Conservation (phyloP, 2,797 vertebrate species). For the Capromys pilorides region DNA sequence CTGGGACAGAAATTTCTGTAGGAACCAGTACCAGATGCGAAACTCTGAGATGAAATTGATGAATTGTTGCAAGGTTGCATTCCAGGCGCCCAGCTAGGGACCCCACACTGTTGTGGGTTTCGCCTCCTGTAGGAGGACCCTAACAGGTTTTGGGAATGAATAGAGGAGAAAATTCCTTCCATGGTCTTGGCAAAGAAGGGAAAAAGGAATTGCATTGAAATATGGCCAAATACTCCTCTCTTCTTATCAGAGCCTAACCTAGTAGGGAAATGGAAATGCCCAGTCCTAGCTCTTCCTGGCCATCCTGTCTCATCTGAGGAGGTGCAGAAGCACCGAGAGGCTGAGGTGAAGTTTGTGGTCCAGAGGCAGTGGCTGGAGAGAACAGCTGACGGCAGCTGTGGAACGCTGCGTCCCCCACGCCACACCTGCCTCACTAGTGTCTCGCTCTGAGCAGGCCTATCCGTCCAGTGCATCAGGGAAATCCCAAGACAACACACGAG, state of each 20-base stretch:
- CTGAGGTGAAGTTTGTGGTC: neutral
- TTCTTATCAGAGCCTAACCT: neutral
- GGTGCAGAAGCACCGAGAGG: neutral
- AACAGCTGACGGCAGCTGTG: neutral
- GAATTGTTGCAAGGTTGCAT: neutral
- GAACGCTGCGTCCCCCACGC: neutral
- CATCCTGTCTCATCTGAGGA: neutral
- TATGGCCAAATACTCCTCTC: neutral
- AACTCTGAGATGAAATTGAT: neutral
- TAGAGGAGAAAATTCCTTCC: neutral
- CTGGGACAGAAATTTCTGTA: neutral
- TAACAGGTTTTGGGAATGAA: neutral
- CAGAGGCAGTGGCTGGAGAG: neutral
- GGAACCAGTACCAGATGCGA: neutral
- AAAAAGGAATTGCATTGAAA: no score
- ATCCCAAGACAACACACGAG: neutral
- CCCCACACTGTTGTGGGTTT: neutral
- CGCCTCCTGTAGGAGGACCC: neutral
- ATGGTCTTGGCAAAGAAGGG: neutral
- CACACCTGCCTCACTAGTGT: no score
- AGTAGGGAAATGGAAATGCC: neutral
- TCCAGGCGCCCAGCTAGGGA: neutral
- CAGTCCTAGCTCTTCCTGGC: neutral
- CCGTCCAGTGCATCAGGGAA: neutral
- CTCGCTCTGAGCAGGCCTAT: neutral